A percentile compares a stretch with the other conserved stretches of the same genome.
These are phyloP conservation scores for Oncorhynchus mykiss DNA, from an alignment of 2,113 vertebrate species.

Conservation along the genomic window DNA sequence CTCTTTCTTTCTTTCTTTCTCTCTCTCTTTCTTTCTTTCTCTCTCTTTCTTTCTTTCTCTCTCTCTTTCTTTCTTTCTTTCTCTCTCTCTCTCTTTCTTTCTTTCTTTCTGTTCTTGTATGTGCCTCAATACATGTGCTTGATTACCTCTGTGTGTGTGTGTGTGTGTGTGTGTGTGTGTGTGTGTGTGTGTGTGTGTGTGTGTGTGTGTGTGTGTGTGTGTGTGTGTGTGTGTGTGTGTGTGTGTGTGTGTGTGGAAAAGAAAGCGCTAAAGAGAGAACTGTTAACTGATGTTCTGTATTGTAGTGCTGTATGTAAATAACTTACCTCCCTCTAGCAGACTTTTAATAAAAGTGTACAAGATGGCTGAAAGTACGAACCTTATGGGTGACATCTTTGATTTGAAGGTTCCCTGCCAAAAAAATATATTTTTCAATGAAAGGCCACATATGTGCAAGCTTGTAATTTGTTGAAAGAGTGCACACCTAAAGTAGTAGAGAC, in stretches of 20 bases:
- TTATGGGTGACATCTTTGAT: conserved; percentile 71
- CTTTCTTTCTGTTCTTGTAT: conserved; percentile 58
- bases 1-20: conserved; percentile 20
- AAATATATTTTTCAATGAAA: conserved; percentile 60
- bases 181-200: conserved; percentile 1
- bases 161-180: background rate
- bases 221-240: conserved; percentile 32
- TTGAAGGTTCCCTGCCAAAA: conserved; percentile 57
- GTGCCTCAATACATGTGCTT: conserved; percentile 77
- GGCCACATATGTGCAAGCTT: conserved; percentile 53
- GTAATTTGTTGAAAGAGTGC: conserved; percentile 43
- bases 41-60: conserved; percentile 17
- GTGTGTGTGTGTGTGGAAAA: background rate
- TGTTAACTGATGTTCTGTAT: conserved; percentile 65
- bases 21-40: conserved; percentile 21
- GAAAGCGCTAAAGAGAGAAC: conserved; percentile 41
- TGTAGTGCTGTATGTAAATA: conserved; percentile 71
- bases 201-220: background rate
- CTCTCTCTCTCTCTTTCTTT: background rate
- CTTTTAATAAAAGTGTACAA: conserved; percentile 74
- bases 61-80: background rate
- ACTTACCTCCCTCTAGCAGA: conserved; percentile 66
- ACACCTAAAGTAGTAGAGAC: conserved; percentile 34
- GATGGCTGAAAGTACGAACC: conserved; percentile 56
- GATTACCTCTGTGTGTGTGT: conserved; percentile 60